Conservation (phyloP, 2,797 vertebrate genomes). For the Odontamblyopus lacepedii region DNA sequence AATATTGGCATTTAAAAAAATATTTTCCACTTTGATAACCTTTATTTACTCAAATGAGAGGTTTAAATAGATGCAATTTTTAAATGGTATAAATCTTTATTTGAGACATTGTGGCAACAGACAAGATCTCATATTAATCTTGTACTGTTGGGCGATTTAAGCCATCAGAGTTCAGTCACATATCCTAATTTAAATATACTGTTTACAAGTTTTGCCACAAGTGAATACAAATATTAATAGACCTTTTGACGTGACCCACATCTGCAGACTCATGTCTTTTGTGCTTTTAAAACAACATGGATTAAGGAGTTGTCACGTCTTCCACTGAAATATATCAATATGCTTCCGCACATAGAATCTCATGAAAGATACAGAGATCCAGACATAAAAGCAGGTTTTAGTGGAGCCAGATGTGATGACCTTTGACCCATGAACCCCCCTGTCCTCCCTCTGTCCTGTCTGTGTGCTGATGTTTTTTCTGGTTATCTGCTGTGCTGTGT, state of each 20-base stretch:
- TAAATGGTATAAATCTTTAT: not conserved
- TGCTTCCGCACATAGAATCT: not conserved
- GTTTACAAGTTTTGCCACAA: not conserved
- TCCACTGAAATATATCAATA: slow-evolving; percentile 1
- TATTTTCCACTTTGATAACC: not conserved
- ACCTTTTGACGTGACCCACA: slow-evolving; percentile 61
- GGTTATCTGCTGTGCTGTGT: slow-evolving; percentile 8
- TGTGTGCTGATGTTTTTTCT: slow-evolving; percentile 43
- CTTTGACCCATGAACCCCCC: slow-evolving; percentile 49
- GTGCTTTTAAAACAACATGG: slow-evolving; percentile 48
- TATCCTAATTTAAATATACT: too few relatives aligned
- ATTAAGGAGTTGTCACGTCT: slow-evolving; percentile 50
- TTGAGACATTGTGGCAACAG: not conserved
- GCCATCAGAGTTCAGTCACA: too few relatives aligned
- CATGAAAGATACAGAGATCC: not conserved
- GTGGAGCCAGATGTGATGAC: slow-evolving; percentile 50
- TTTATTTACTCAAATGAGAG: not conserved
- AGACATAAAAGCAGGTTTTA: slow-evolving; percentile 1
- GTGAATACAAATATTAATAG: not conserved
- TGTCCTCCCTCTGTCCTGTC: slow-evolving; percentile 41
- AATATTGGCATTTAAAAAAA: not conserved
- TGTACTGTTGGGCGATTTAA: too few relatives aligned
- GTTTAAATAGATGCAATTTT: not conserved
- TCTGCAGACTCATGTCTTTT: slow-evolving; percentile 34
- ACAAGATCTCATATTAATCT: not conserved